Evolutionary conservation across 2,797 vertebrate genomes (phyloP).

Genomic region (Rhabdophis nuchalis): DNA sequence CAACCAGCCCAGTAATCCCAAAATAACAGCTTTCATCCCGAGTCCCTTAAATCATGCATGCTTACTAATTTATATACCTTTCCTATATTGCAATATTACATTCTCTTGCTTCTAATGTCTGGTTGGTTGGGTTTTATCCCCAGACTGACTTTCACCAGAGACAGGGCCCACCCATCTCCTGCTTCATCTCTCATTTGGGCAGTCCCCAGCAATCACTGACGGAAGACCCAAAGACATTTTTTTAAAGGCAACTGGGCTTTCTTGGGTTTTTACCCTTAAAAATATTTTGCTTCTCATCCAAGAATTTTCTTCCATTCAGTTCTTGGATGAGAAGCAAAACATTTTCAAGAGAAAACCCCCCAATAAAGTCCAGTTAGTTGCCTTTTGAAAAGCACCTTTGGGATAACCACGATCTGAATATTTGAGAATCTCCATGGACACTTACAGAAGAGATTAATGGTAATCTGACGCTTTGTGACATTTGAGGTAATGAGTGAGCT

Average conservation of each 20-base stretch:
- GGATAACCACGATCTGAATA: too few species aligned
- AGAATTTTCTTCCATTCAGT: too few species aligned
- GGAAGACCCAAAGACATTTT: background rate
- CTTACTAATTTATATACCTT: background rate
- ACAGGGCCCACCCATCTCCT: background rate
- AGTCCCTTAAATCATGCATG: background rate
- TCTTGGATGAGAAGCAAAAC: too few species aligned
- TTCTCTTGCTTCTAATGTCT: background rate
- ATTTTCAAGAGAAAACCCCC: too few species aligned
- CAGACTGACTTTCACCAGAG: background rate
- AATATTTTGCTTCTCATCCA: too few species aligned
- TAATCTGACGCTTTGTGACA: background rate
- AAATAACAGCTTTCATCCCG: background rate
- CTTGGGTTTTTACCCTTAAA: too few species aligned
- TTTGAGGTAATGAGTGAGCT: background rate
- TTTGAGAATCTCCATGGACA: too few species aligned
- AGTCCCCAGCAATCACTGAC: background rate
- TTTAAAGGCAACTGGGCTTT: background rate
- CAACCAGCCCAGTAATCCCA: background rate
- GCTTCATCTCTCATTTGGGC: background rate
- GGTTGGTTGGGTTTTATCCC: background rate
- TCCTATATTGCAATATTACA: background rate
- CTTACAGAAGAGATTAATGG: background rate
- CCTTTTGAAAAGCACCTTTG: too few species aligned
- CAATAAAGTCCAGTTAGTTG: too few species aligned